These are phyloP conservation scores for Halocynthia aurantium DNA, from an alignment of 23 tunicate genomes.

Conservation along the genomic window DNA sequence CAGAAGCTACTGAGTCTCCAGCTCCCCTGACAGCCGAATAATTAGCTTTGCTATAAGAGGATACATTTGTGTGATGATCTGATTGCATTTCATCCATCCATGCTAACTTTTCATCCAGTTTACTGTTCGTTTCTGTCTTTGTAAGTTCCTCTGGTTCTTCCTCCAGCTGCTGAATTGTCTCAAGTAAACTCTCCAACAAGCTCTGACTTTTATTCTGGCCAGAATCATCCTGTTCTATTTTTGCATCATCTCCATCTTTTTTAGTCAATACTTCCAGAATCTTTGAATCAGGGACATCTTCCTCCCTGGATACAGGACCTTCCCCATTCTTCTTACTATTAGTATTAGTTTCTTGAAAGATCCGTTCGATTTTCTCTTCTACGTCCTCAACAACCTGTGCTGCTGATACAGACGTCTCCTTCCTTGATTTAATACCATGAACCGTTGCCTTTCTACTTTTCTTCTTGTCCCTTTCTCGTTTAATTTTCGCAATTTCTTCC, in stretches of 20 bases:
- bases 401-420: neutral
- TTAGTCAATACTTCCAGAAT: neutral
- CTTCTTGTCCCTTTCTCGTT: slow-evolving; percentile 32
- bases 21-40: neutral
- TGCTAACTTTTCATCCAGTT: slow-evolving; percentile 63
- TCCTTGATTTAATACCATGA: neutral
- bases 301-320: neutral
- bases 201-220: slow-evolving; percentile 40
- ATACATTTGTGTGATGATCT: slow-evolving; percentile 46
- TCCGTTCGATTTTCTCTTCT: slow-evolving; percentile 19
- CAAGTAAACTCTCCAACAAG: slow-evolving; percentile 62
- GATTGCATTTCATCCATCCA: slow-evolving; percentile 89
- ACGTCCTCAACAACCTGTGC: slow-evolving; percentile 20
- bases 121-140: slow-evolving; percentile 30
- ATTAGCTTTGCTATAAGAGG: slow-evolving; percentile 29
- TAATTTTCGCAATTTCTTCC: slow-evolving; percentile 48
- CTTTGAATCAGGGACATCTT: neutral
- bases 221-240: neutral
- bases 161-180: slow-evolving; percentile 70
- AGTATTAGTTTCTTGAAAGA: slow-evolving; percentile 11
- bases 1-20: neutral
- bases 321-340: neutral
- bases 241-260: slow-evolving; percentile 5
- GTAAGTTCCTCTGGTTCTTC: slow-evolving; percentile 65
- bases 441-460: neutral